Evolutionary conservation across 2,797 vertebrate genomes (phyloP).

Genomic region (Chiropotes sagulatus): DNA sequence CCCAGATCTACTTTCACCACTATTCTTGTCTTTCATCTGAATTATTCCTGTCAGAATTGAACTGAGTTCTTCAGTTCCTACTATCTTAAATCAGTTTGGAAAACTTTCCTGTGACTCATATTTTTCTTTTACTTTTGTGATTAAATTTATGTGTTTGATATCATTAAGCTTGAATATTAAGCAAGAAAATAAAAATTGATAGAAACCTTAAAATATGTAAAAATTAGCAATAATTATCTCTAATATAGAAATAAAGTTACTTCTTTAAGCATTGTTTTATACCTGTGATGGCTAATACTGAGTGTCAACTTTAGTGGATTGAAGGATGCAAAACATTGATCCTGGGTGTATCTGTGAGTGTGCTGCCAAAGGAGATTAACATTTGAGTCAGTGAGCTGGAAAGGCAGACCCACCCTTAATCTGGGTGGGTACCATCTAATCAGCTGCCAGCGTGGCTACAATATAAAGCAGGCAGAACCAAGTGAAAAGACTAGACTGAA

Average conservation of each 20-base stretch:
- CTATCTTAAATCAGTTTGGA: background rate
- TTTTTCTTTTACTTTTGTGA: background rate
- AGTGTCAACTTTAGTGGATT: too few species aligned
- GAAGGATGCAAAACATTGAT: too few species aligned
- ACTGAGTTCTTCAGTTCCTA: background rate
- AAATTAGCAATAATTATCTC: background rate
- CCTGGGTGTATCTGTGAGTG: too few species aligned
- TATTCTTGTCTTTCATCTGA: background rate
- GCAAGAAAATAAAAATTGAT: background rate
- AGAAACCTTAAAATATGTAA: background rate
- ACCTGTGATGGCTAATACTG: background rate
- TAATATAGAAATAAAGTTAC: conserved; percentile 2
- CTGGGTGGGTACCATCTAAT: too few species aligned
- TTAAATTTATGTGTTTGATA: background rate
- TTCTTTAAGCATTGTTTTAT: conserved; percentile 38
- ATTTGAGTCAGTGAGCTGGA: too few species aligned
- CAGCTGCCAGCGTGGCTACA: too few species aligned
- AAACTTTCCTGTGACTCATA: background rate
- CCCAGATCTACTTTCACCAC: background rate
- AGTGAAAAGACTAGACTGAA: too few species aligned
- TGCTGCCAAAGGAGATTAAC: too few species aligned
- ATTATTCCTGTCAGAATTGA: background rate
- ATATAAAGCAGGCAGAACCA: too few species aligned
- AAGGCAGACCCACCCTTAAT: too few species aligned
- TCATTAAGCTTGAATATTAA: background rate